phyloP scores from a whole-genome alignment of 2,797 vertebrate species.

The Pseudotriccus pelzelni region DNA sequence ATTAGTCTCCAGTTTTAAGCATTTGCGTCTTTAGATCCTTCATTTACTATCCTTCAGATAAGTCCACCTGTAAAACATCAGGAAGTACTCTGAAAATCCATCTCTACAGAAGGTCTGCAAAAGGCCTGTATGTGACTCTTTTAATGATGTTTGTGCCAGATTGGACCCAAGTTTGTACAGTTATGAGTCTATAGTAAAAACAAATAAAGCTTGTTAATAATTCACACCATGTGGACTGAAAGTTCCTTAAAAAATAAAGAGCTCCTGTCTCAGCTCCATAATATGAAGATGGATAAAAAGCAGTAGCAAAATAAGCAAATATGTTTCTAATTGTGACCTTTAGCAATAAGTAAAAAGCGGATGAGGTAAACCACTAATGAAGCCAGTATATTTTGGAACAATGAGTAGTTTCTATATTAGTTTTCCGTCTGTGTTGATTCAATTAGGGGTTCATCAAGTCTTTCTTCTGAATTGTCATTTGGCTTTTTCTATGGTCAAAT shows the following conservation, averaged over 20 bases:
- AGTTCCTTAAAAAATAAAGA: constrained; percentile 2
- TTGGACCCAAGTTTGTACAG: neutral
- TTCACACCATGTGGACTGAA: neutral
- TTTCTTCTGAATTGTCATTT: neutral
- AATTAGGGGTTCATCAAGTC: neutral
- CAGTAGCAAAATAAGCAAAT: constrained; percentile 54
- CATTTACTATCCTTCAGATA: neutral
- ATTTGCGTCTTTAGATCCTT: neutral
- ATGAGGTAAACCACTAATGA: constrained; percentile 62
- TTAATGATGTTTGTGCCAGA: neutral
- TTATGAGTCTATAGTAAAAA: constrained; percentile 7
- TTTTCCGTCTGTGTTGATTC: constrained; percentile 43
- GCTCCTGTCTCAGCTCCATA: constrained; percentile 7
- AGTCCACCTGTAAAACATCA: neutral
- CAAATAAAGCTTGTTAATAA: constrained; percentile 38
- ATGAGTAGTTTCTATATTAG: constrained; percentile 18
- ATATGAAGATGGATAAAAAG: neutral
- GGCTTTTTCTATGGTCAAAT: neutral
- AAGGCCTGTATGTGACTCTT: neutral
- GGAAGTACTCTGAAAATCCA: neutral
- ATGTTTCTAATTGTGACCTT: constrained; percentile 68
- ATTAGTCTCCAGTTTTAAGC: neutral
- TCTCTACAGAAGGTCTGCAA: neutral
- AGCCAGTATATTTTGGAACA: constrained; percentile 52
- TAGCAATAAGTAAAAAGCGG: constrained; percentile 24